Conservation (phyloP, 2,113 vertebrate genomes). For the Aptenodytes forsteri region DNA sequence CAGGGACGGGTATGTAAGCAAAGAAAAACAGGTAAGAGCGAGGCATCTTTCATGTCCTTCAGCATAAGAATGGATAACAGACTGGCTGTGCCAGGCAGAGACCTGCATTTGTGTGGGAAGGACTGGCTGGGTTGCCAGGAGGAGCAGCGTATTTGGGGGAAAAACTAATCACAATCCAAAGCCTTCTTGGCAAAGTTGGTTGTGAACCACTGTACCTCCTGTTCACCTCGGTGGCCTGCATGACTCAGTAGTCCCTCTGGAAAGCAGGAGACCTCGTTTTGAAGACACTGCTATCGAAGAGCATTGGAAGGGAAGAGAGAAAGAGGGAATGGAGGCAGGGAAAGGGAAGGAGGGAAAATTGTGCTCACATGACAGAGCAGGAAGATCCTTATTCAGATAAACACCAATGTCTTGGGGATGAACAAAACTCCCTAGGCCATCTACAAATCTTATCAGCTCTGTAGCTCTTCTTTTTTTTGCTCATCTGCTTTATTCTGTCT, state of each 20-base stretch:
- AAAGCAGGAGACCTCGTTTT: background rate
- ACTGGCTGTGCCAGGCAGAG: background rate
- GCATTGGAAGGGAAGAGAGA: background rate
- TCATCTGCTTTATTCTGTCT: background rate
- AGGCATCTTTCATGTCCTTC: background rate
- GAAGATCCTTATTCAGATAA: background rate
- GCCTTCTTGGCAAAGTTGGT: background rate
- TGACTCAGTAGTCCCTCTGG: background rate
- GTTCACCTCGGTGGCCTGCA: rapidly evolving
- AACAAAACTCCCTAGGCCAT: background rate
- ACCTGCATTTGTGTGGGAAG: background rate
- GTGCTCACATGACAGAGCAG: background rate
- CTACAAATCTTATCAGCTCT: background rate
- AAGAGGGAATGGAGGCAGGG: background rate
- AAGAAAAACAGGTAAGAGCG: background rate
- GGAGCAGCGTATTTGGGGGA: background rate
- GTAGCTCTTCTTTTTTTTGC: background rate
- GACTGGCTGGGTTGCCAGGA: background rate
- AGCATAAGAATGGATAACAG: background rate
- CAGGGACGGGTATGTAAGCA: background rate
- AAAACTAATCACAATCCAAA: background rate
- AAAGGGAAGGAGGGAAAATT: background rate
- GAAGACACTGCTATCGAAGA: background rate
- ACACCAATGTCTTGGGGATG: background rate
- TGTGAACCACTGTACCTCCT: background rate